phyloP scores from a whole-genome alignment of 2,888 invertebrate species.

The Cantharis rufa region DNA sequence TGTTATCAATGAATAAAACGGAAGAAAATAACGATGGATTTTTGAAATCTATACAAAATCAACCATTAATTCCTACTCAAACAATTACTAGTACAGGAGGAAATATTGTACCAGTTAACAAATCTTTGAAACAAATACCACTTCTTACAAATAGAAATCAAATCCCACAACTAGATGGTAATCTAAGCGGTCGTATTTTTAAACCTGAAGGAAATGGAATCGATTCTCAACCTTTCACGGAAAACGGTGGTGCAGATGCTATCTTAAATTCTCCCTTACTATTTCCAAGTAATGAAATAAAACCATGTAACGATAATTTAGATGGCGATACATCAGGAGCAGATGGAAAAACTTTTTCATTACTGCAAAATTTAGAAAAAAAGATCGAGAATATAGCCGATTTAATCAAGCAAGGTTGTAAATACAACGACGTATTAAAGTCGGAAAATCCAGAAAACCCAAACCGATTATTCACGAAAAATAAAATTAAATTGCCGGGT shows the following conservation, averaged over 20 bases:
- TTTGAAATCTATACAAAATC: background rate
- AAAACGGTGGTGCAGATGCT: background rate
- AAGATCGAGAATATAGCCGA: slow-evolving; percentile 23
- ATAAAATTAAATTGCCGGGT: background rate
- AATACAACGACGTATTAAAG: background rate
- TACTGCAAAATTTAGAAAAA: slow-evolving; percentile 16
- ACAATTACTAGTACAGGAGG: background rate
- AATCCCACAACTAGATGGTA: background rate
- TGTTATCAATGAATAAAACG: background rate
- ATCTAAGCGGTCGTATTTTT: background rate
- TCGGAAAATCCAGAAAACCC: background rate
- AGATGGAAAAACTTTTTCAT: background rate
- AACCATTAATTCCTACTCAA: background rate
- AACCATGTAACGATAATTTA: background rate
- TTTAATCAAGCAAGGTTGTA: slow-evolving; percentile 19
- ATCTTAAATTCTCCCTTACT: background rate
- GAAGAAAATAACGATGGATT: background rate
- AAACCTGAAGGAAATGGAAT: background rate
- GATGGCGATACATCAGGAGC: background rate
- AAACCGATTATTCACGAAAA: background rate
- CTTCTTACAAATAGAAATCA: background rate
- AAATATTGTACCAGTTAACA: background rate
- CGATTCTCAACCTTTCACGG: background rate
- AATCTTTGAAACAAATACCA: background rate
- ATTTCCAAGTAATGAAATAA: background rate